Conservation (phyloP, 92 coral and sea anemone genomes). For the Ricordea florida region DNA sequence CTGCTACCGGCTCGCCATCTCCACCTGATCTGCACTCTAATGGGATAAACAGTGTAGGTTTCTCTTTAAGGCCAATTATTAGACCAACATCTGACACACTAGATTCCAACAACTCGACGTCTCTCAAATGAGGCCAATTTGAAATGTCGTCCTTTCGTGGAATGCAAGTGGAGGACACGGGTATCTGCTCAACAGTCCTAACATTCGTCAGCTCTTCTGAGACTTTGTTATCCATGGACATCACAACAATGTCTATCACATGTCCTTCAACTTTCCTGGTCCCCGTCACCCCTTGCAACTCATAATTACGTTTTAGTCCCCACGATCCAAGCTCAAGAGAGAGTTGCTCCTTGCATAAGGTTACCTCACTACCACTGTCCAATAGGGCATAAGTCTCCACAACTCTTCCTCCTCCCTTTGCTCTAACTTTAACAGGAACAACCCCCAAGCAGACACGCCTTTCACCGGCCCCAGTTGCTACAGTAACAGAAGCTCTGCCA, state of each 20-base stretch:
- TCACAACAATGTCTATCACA: too few relatives aligned
- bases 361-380: constrained; percentile 52
- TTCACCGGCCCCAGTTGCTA: constrained; percentile 63
- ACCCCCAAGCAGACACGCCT: constrained; percentile 22
- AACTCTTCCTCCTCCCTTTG: neutral
- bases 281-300: too few relatives aligned
- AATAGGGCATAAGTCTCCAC: constrained; percentile 44
- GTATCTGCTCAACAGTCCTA: too few relatives aligned
- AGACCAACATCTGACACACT: constrained; percentile 13
- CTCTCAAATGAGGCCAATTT: constrained; percentile 31
- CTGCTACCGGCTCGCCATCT: constrained; percentile 31
- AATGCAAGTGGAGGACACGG: constrained; percentile 36
- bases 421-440: constrained; percentile 24
- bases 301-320: too few relatives aligned
- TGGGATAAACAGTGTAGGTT: constrained; percentile 28
- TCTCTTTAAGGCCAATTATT: constrained; percentile 48
- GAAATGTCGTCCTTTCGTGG: constrained; percentile 12
- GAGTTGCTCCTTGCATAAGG: constrained; percentile 41
- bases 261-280: too few relatives aligned
- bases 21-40: constrained; percentile 14
- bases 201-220: too few relatives aligned
- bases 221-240: too few relatives aligned
- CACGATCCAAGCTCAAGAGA: too few relatives aligned
- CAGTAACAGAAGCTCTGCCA: constrained; percentile 1
- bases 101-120: neutral